These are phyloP conservation scores for Tetraodon nigroviridis DNA, from an alignment of 2,113 vertebrate genomes.

Conservation along the genomic window DNA sequence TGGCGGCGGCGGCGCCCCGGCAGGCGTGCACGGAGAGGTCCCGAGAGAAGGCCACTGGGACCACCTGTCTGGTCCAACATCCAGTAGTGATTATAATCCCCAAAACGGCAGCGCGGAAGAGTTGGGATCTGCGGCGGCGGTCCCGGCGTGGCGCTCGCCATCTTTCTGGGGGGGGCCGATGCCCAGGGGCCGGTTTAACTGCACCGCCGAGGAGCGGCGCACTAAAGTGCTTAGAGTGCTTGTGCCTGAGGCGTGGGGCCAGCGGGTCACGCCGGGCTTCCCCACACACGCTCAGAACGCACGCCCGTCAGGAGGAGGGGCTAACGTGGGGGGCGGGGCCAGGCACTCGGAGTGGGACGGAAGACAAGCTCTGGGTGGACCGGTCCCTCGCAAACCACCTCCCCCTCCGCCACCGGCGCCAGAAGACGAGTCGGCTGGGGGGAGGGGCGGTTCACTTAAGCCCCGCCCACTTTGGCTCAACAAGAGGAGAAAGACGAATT, in stretches of 20 bases:
- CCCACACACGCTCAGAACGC: slow-evolving; percentile 54
- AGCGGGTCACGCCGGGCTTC: slow-evolving; percentile 32
- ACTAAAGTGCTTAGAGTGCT: slow-evolving; percentile 81
- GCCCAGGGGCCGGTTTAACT: slow-evolving; percentile 51
- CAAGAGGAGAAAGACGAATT: no score
- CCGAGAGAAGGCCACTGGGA: neutral
- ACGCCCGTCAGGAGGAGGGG: slow-evolving; percentile 48
- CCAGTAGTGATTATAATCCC: slow-evolving; percentile 81
- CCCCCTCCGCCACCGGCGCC: no score
- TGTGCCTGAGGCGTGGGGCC: slow-evolving; percentile 70
- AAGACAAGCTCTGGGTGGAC: no score
- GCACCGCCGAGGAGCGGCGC: slow-evolving; percentile 49
- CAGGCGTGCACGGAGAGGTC: no score
- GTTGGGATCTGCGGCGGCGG: neutral
- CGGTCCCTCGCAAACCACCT: no score
- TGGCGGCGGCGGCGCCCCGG: no score
- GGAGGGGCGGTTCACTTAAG: no score
- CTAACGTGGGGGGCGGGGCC: slow-evolving; percentile 6
- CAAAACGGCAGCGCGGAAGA: no score
- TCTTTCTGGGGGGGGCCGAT: slow-evolving; percentile 32
- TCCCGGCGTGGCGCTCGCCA: slow-evolving; percentile 51
- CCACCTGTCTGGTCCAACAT: slow-evolving; percentile 47
- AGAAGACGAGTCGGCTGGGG: no score
- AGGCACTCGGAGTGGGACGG: slow-evolving; percentile 46
- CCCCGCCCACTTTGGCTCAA: no score